phyloP scores from a whole-genome alignment of 2,888 invertebrate species.

The Orchesella flavescens region DNA sequence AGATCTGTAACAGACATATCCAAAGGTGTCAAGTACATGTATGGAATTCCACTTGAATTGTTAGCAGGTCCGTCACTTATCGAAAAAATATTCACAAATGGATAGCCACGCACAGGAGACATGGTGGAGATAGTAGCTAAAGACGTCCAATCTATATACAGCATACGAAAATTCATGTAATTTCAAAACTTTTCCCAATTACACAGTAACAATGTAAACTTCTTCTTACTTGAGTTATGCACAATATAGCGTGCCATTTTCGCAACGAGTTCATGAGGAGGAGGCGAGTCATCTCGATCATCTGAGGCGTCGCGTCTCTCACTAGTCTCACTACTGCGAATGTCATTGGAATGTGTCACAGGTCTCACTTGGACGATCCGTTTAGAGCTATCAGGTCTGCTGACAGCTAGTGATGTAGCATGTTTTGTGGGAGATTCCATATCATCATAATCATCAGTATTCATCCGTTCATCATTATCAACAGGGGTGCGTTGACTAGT shows the following conservation, averaged over 20 bases:
- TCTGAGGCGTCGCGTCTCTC: background rate
- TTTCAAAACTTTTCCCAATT: slow-evolving; percentile 71
- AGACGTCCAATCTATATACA: slow-evolving; percentile 82
- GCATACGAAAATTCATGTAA: background rate
- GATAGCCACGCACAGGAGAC: slow-evolving; percentile 79
- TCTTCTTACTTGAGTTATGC: slow-evolving; percentile 79
- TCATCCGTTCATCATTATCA: background rate
- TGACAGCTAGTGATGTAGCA: background rate
- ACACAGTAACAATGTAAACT: background rate
- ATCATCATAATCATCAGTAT: too few relatives aligned
- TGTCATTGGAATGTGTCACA: background rate
- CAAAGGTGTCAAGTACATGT: slow-evolving; percentile 83
- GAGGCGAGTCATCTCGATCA: slow-evolving; percentile 74
- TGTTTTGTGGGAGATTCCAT: background rate
- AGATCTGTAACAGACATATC: slow-evolving; percentile 83
- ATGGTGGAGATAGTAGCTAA: slow-evolving; percentile 82
- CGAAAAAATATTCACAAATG: slow-evolving; percentile 82
- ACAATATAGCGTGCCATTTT: slow-evolving; percentile 84
- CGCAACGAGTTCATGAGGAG: slow-evolving; percentile 79
- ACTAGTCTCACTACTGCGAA: background rate
- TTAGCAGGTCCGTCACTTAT: slow-evolving; percentile 82
- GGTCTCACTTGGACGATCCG: background rate
- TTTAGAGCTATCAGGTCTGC: background rate
- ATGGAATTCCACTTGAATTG: slow-evolving; percentile 82
- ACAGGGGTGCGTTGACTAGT: background rate